Evolutionary conservation across 2,797 vertebrate genomes (phyloP).

Genomic region (Argyrosomus regius): DNA sequence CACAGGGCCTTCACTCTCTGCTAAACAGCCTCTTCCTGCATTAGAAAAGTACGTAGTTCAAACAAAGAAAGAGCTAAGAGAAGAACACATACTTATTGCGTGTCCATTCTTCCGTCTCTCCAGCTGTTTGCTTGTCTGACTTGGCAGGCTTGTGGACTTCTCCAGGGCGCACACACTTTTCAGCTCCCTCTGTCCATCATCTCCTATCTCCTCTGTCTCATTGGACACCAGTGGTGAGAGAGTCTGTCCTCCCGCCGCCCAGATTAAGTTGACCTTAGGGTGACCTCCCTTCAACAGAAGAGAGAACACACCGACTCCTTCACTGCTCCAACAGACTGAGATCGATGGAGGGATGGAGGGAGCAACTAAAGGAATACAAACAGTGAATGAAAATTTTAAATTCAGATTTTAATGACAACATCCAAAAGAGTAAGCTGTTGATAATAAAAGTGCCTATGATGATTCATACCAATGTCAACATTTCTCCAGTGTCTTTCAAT

Average conservation of each 20-base stretch:
- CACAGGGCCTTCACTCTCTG: not conserved
- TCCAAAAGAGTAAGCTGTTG: not conserved
- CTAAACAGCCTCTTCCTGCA: no score
- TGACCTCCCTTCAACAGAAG: slow-evolving; percentile 81
- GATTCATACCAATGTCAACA: slow-evolving; percentile 69
- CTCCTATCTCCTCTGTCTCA: slow-evolving; percentile 80
- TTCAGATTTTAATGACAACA: not conserved
- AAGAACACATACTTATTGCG: slow-evolving; percentile 65
- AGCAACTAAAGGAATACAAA: slow-evolving; percentile 64
- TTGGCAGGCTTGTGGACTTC: slow-evolving; percentile 51
- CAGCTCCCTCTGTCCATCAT: slow-evolving; percentile 77
- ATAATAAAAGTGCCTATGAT: not conserved
- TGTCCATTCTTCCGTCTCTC: slow-evolving; percentile 65
- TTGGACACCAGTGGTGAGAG: slow-evolving; percentile 76
- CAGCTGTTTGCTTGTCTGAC: slow-evolving; percentile 25
- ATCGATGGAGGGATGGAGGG: slow-evolving; percentile 79
- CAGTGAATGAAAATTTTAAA: not conserved
- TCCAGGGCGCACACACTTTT: slow-evolving; percentile 83
- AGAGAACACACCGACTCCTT: slow-evolving; percentile 84
- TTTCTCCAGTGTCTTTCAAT: slow-evolving; percentile 82
- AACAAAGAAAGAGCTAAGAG: no score
- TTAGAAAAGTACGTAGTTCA: no score
- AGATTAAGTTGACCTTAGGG: slow-evolving; percentile 75
- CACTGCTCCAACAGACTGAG: slow-evolving; percentile 88
- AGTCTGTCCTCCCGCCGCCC: slow-evolving; percentile 81